Evolutionary conservation across 64 coral and sea anemone species (phyloP).

Genomic region (Hydrozoanthus tunicans): DNA sequence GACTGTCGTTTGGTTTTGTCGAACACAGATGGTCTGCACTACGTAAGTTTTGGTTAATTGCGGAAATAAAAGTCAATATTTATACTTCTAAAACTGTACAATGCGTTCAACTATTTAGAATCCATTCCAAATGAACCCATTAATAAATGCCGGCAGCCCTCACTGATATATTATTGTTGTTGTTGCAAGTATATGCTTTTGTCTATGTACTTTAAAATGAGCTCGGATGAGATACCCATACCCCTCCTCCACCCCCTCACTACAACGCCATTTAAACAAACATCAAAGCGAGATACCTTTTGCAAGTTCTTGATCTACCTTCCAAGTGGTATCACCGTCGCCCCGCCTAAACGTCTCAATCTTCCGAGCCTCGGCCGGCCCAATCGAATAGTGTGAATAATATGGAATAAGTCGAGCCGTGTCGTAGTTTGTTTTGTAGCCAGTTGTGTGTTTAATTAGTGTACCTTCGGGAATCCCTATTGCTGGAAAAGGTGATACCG

Average conservation of each 20-base stretch:
- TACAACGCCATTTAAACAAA: no score
- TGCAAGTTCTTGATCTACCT: neutral
- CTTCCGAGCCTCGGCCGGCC: no score
- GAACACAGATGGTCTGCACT: neutral
- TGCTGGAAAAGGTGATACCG: constrained; percentile 34
- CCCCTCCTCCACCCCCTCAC: no score
- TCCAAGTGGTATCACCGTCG: neutral
- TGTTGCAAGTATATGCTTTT: neutral
- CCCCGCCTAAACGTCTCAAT: constrained; percentile 3
- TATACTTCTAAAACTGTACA: constrained; percentile 2
- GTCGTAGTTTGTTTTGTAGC: constrained; percentile 39
- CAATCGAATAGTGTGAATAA: neutral
- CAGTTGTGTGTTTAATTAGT: constrained; percentile 37
- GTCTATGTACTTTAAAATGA: no score
- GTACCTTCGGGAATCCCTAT: constrained; percentile 34
- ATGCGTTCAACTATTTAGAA: neutral
- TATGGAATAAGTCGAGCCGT: neutral
- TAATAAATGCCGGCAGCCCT: neutral
- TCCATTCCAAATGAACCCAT: no score
- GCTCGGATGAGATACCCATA: no score
- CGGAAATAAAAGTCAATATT: neutral
- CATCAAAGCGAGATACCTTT: no score
- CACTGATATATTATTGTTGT: neutral
- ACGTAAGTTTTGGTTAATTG: neutral
- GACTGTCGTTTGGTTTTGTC: neutral